Evolutionary conservation across 92 coral and sea anemone genomes (phyloP), one percentile per base, ranked within the genome.

Genomic region (Isaurus tuberculatus): DNA sequence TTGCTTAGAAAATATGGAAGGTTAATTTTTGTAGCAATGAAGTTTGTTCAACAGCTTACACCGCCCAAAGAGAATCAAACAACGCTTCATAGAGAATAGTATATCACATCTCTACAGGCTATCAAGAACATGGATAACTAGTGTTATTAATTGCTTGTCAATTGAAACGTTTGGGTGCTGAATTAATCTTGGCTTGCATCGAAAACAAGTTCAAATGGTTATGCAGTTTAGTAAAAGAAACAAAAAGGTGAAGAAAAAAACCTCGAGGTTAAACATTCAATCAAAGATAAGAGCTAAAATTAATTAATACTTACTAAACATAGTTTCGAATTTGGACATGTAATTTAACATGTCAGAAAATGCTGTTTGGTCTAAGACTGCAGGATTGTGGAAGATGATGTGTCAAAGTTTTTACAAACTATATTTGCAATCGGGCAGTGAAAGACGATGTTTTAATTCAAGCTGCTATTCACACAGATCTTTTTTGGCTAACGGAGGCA

Each of bases 161-260:
- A 75, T 15, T 61, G 33, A 23, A 61, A 57, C 70, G 32, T 36
- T 74, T 19, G 51, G 70, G 69, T 77, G 82, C 53, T 77, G 70
- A 77, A 60, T 25, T 33, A 77, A 57, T 77, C 70, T 57, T 26
- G 14, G 15, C 37, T 23, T 40, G 36, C 25, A 77, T 58, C 69
- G 26, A 23, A 77, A 77, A 27, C 70, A 77, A 55, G 31, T 29
- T 74, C 27, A 27, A 30, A 30, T 29, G 23, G 19, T 29, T 13
- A 15, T 19, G 14, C 70, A 33, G 9, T 72, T 43, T n/a, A 17
- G 80, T 10, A 20, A 34, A 74, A 36, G 53, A 7, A 77, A 60
- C 82, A 77, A 37, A 23, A 2, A 55, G 30, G 69, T 53, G 31
- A 58, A 77, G 49, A 7, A 40, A 40, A 36, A 15, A 8, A 74